phyloP scores from a whole-genome alignment of 2,113 vertebrate species.

The Phainopepla nitens region DNA sequence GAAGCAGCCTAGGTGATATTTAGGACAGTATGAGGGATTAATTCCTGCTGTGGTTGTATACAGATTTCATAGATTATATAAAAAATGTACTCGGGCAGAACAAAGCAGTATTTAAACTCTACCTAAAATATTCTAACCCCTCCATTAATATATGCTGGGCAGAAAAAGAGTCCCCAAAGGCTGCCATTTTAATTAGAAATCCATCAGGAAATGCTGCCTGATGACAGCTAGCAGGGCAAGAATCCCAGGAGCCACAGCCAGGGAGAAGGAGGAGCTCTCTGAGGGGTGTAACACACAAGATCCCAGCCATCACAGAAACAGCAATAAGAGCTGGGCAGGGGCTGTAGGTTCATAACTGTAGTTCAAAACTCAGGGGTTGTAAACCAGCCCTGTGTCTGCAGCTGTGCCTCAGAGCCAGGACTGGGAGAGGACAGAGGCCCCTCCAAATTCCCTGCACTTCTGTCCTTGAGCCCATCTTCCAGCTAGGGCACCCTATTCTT shows the following conservation, averaged over 20 bases:
- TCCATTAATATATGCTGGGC: neutral
- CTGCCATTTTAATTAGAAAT: constrained; percentile 26
- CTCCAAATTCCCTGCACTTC: neutral
- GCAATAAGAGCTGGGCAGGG: neutral
- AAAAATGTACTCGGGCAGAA: neutral
- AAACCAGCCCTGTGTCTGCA: neutral
- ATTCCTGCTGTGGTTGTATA: neutral
- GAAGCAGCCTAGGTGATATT: neutral
- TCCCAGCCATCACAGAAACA: neutral
- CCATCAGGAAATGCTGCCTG: neutral
- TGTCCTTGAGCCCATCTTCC: neutral
- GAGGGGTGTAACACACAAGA: neutral
- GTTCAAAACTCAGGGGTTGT: neutral
- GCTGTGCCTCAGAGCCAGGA: neutral
- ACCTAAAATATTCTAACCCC: neutral
- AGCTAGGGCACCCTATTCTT: neutral
- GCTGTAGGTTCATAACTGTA: neutral
- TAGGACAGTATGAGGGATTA: neutral
- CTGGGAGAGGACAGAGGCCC: neutral
- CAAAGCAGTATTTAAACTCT: neutral
- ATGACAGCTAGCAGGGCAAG: neutral
- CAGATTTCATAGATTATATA: neutral
- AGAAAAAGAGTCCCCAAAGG: neutral
- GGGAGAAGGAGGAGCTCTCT: neutral
- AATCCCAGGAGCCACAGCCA: neutral